Percentiles rank a stretch among this genome's conserved stretches.
phyloP scores from a whole-genome alignment of 2,888 invertebrate genomes.

The Platynereis dumerilii region DNA sequence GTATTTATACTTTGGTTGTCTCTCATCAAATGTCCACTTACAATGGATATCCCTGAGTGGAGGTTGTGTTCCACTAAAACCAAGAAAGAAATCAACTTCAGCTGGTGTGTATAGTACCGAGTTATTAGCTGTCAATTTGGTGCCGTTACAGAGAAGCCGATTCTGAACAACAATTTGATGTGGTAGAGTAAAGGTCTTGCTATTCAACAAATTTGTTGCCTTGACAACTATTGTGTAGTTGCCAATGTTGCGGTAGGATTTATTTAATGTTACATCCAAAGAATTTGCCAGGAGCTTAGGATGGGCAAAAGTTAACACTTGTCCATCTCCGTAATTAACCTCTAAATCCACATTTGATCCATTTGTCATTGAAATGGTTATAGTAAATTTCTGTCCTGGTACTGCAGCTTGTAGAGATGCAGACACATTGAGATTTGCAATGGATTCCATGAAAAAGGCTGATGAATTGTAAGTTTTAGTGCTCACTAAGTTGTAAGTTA shows the following conservation, averaged over 20 bases:
- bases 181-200: background rate
- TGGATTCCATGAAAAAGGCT: background rate
- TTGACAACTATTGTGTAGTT: background rate
- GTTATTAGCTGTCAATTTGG: background rate
- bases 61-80: background rate
- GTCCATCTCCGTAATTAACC: constrained; percentile 3
- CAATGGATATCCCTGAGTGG: background rate
- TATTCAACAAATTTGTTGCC: background rate
- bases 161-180: constrained; percentile 6
- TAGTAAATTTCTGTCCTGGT: background rate
- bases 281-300: background rate
- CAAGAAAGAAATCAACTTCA: background rate
- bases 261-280: background rate
- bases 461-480: background rate
- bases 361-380: background rate
- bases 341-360: background rate
- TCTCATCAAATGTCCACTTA: background rate
- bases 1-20: background rate
- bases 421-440: background rate
- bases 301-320: background rate
- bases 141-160: background rate
- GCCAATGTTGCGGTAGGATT: background rate
- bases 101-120: background rate
- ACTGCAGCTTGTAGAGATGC: background rate
- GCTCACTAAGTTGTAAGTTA: background rate